phyloP scores from a whole-genome alignment of 1,140 invertebrate species.

The Pseudomyrmex flavicornis region DNA sequence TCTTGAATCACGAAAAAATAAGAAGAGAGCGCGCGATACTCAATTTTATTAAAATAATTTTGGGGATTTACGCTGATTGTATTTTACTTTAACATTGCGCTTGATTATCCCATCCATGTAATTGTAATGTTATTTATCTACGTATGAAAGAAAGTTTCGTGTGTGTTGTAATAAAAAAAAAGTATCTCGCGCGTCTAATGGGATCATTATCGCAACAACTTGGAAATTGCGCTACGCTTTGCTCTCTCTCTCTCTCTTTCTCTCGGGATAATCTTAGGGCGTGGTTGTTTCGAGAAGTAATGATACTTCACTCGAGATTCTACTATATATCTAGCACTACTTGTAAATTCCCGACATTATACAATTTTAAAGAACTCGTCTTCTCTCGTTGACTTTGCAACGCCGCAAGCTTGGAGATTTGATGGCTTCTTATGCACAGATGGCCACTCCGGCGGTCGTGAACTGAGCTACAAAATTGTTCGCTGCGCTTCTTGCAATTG shows the following conservation, averaged over 20 bases:
- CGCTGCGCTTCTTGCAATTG: not conserved
- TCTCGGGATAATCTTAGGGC: too few relatives aligned
- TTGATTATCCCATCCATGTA: not conserved
- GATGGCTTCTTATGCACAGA: not conserved
- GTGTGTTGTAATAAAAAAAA: too few relatives aligned
- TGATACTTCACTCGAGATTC: not conserved
- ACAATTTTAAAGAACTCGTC: slow-evolving; percentile 19
- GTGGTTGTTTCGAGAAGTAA: too few relatives aligned
- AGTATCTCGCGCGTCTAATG: too few relatives aligned
- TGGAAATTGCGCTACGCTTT: too few relatives aligned
- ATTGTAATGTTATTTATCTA: not conserved
- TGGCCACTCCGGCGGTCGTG: not conserved
- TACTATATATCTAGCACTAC: too few relatives aligned
- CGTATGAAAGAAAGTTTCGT: not conserved
- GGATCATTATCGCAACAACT: too few relatives aligned
- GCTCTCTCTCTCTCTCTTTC: too few relatives aligned
- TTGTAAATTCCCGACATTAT: not conserved
- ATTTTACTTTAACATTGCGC: not conserved
- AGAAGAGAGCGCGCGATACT: not conserved
- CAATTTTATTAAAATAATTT: slow-evolving; percentile 8
- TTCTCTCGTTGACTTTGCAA: slow-evolving; percentile 3
- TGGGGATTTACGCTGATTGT: not conserved
- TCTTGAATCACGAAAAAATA: not conserved
- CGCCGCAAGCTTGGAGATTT: not conserved
- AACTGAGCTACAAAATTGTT: slow-evolving; percentile 7